Base-by-base conservation (phyloP, 2,113 vertebrate genomes). In the Cephalopholis sonnerati region DNA sequence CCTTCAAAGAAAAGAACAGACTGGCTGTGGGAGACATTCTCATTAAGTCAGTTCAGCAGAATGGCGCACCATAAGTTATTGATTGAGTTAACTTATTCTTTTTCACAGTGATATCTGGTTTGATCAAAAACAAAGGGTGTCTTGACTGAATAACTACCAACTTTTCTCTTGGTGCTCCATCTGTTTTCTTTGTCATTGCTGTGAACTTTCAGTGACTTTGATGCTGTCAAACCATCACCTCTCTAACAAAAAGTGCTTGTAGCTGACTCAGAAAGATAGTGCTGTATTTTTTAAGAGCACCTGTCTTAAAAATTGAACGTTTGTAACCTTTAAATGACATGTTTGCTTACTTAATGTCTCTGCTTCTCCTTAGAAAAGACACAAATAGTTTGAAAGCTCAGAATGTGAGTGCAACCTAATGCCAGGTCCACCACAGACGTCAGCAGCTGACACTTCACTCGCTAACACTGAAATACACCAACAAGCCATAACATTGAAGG, bases 11-110 rank as follows among this genome's bases (percentile, higher is more conserved):
- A 22, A 66, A 41, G 36, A 13, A 29, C 18, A 44, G 15, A 20
- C 13, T 41, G 73, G n/a, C 32, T 41, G 11, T 39, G 18, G 22
- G 22, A 70, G 24, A 58, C 15, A 17, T 74, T 74, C 59, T 48
- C 41, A 73, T 73, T 15, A 29, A 32, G 22, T 63, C 62, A 53
- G 17, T 32, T 59, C 57, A 32, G 41, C 57, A n/a, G 32, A 79
- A 70, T 6, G 3, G 6, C 27, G 44, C 18, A 17, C 44, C 46
- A 53, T n/a, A 66, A 29, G 9, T 29, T 62, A 62, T 70, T 11
- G 32, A 54, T 44, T 0, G 18, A 4, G 50, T 54, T 54, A 17
- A 25, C 18, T n/a, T 46, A 12, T 59, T 62, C 22, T 15, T 7
- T 27, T 16, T 41, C 29, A 27, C 29, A 41, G 57, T 22, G 41